Evolutionary conservation across 2,888 invertebrate genomes (phyloP).

Genomic region (Chironomus riparius): DNA sequence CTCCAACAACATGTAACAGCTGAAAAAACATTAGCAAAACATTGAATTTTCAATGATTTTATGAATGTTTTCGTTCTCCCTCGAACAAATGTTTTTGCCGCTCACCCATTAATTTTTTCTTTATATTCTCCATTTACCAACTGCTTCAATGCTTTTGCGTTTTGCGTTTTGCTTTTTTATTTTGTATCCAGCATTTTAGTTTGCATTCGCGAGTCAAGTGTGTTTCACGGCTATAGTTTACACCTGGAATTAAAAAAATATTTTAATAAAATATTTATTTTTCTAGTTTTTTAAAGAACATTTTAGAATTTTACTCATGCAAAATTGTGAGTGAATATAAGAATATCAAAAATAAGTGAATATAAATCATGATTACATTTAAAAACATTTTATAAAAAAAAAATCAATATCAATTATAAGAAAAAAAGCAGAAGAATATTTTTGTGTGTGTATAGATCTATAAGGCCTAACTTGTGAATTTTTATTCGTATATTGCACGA

Average conservation of each 20-base stretch:
- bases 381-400: neutral
- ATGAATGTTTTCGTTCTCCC: neutral
- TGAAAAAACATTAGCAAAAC: neutral
- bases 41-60: neutral
- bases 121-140: neutral
- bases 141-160: neutral
- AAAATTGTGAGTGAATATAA: neutral
- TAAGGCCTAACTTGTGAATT: neutral
- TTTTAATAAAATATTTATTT: neutral
- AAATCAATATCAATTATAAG: no score
- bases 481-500: neutral
- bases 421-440: neutral
- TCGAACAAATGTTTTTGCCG: neutral
- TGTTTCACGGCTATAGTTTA: neutral
- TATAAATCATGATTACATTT: neutral
- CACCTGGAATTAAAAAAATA: neutral
- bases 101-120: neutral
- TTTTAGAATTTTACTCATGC: neutral
- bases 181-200: neutral
- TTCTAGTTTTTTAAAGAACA: neutral
- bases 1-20: neutral
- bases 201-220: slow-evolving; percentile 18
- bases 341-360: no score
- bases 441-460: no score
- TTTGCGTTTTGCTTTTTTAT: neutral